Base-by-base conservation (phyloP, 2,888 invertebrate species). In the Caenorhabditis parvicauda region DNA sequence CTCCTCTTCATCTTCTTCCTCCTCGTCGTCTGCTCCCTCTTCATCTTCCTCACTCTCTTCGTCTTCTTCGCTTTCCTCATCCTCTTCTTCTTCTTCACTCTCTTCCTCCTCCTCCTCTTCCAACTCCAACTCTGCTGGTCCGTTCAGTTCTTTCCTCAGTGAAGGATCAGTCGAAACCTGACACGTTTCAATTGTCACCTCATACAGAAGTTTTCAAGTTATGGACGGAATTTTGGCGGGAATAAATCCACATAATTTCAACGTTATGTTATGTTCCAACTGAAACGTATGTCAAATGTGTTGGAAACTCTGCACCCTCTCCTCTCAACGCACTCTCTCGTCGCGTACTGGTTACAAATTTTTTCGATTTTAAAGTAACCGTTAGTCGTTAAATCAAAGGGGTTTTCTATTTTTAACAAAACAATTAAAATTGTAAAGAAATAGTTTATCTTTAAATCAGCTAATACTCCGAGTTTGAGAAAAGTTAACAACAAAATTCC, bases 71-170 rank as follows among this genome's bases (percentile, higher is more conserved):
- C 68, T 73, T 7, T 66, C 69, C 5, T 56, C 64, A 17, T 74
- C 73, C 4, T 69, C 73, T 0, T 72, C 74, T 0, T 66, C 67
- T 25, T 72, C 69, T 17, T 71, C 70, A 6, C 72, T 70, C 14
- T 68, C 68, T 19, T 65, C 69, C 29, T 67, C 65, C n/a, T 53
- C 48, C 22, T 62, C 63, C n/a, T 69, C 70, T 4, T 65, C 68
- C 57, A 66, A 54, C 19, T 63, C 60, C 43, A 59, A 43, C 19
- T 70, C 70, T 4, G 51, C 68, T 19, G 59, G 50, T 3, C 61
- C 56, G 21, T 61, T 50, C 7, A 59, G 55, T 22, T 70, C 70
- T 21, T 64, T 55, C 22, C 70, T 48, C 27, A 70, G 43, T 0
- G 45, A 7, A 1, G 70, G 54, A 53, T 70, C 70, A 28, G 57